Percentiles rank a stretch among this genome's conserved stretches.
phyloP scores from a whole-genome alignment of 2,113 vertebrate species.

The Cepphus grylle region DNA sequence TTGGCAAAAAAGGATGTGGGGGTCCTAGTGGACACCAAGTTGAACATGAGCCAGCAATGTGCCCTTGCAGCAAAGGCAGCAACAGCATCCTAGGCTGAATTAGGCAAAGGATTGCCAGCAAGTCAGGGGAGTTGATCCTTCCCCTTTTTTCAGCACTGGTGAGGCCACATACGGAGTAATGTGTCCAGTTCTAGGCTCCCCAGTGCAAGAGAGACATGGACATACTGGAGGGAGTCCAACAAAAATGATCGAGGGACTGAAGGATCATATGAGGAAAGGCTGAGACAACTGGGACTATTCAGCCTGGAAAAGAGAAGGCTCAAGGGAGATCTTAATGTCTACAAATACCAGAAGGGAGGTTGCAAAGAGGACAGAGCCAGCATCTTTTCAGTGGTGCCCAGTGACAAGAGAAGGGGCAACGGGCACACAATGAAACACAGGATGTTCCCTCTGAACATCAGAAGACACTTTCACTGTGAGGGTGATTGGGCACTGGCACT shows the following conservation, averaged over 20 bases:
- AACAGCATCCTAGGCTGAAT: neutral
- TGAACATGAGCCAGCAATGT: rapidly evolving
- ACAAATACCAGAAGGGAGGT: neutral
- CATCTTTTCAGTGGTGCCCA: neutral
- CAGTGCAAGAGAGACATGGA: neutral
- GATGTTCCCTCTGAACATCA: neutral
- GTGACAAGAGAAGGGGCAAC: no score
- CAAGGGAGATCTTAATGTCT: neutral
- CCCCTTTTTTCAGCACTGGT: neutral
- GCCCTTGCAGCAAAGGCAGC: neutral
- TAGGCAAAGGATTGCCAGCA: neutral
- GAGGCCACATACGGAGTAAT: neutral
- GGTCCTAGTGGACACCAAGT: neutral
- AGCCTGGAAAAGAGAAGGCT: neutral
- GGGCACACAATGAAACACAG: neutral
- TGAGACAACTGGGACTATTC: neutral
- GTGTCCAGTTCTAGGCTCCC: neutral
- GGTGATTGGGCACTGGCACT: no score
- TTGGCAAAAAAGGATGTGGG: neutral
- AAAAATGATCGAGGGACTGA: neutral
- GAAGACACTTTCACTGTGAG: neutral
- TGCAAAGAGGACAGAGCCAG: neutral
- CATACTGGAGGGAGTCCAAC: neutral
- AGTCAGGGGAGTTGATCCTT: neutral
- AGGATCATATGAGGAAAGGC: neutral